These are phyloP conservation scores for Chromis chromis DNA, from an alignment of 2,797 vertebrate genomes.

Conservation along the genomic window DNA sequence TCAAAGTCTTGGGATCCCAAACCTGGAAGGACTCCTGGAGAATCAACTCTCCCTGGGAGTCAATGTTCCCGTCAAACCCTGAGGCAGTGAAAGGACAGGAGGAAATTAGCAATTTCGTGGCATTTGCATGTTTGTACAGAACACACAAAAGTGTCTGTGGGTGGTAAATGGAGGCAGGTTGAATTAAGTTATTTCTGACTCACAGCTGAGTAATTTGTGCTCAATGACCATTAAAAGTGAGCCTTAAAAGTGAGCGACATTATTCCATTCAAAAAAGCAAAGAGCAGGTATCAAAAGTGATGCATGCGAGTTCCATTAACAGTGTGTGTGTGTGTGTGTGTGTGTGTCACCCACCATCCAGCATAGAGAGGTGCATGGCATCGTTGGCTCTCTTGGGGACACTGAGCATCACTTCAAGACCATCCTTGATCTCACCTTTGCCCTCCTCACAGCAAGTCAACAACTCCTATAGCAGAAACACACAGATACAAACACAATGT, in stretches of 20 bases:
- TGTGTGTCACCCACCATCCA: slow-evolving; percentile 88
- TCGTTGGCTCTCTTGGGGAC: slow-evolving; percentile 98
- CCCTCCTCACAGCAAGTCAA: slow-evolving; percentile 98
- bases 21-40: slow-evolving; percentile 99
- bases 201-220: slow-evolving; percentile 31
- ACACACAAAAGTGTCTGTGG: slow-evolving; percentile 26
- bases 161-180: slow-evolving; percentile 21
- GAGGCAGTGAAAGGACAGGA: slow-evolving; percentile 22
- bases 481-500: not conserved
- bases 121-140: slow-evolving; percentile 5
- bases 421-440: slow-evolving; percentile 99
- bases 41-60: slow-evolving; percentile 98
- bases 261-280: slow-evolving; percentile 12
- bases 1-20: slow-evolving; percentile 99
- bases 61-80: slow-evolving; percentile 99
- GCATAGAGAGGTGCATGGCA: slow-evolving; percentile 99
- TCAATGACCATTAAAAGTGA: slow-evolving; percentile 11
- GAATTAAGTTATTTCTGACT: slow-evolving; percentile 29
- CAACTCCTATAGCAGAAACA: slow-evolving; percentile 87
- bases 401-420: slow-evolving; percentile 98
- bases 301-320: not conserved
- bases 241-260: not conserved
- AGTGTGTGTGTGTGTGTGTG: slow-evolving; percentile 5
- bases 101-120: not conserved
- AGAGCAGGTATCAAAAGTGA: too few relatives aligned